Base-by-base conservation (phyloP, 2,888 invertebrate species). In the Acleris cristana region DNA sequence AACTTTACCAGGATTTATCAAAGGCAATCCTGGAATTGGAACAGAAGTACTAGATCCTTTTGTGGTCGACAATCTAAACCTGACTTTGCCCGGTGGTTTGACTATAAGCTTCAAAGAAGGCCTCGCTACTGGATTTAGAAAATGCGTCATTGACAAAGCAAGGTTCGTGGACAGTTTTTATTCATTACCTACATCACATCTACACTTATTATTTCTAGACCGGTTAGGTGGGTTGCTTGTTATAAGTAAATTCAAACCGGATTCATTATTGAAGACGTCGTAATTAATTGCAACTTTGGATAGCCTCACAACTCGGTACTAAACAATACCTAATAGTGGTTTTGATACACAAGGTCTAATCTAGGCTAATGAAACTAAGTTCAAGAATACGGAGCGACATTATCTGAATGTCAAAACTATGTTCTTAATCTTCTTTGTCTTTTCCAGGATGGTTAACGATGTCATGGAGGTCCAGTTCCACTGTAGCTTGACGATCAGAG, bases 401-500 rank as follows among this genome's bases (percentile, higher is more conserved):
- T 10, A 34, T 34, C 2, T 10, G 34, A 34, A 10, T 34, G 34
- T 34, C 3, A 34, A 34, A 34, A 34, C 34, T 0, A 2, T 30
- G 30, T 34, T 10, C 34, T 10, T 48, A 69, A 72, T 67, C 34
- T 57, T 49, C 55, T 44, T 56, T 53, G 30, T 34, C 74, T 58
- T 34, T 75, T 76, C 18, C 78, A 88, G 88, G 55, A 71, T 80
- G 16, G 62, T 69, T 45, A 76, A 72, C 14, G 75, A 84, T 48
- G 76, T 69, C 14, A 70, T 84, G 21, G 82, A 87, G 62, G 64
- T 79, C 0, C 79, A 81, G 60, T 70, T 85, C n/a, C 83, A 80
- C 63, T 89, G 89, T 70, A 86, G 85, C 70, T 70, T 88, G 54
- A 79, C 80, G 1, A 80, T 87, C 26, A 81, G 79, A 70, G 88